Evolutionary conservation across 2,113 vertebrate genomes (phyloP).

Genomic region (Cephalophus harveyi): DNA sequence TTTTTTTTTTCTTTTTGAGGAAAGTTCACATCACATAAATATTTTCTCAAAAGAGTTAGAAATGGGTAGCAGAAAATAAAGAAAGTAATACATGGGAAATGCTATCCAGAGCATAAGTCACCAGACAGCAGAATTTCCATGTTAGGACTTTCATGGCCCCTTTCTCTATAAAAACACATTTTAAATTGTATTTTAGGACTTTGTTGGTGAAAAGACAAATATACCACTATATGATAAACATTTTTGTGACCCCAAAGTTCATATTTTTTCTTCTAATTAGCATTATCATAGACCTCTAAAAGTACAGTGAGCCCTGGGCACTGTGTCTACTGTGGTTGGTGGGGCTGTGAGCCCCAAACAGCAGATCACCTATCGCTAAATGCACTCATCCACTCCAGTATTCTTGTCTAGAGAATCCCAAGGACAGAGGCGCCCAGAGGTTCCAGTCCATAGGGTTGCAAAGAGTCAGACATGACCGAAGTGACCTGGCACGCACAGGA

Average conservation of each 20-base stretch:
- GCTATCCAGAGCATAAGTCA: neutral
- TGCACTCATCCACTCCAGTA: neutral
- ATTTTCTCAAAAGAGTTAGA: neutral
- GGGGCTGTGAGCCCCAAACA: neutral
- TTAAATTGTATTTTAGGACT: neutral
- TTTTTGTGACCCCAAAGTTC: neutral
- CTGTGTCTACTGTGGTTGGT: neutral
- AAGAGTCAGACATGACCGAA: neutral
- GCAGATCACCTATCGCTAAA: neutral
- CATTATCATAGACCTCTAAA: neutral
- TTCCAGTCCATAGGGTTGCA: neutral
- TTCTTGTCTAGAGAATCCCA: neutral
- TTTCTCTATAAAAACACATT: neutral
- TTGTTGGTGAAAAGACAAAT: neutral
- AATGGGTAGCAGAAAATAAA: neutral
- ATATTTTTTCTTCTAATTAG: neutral
- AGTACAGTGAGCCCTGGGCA: neutral
- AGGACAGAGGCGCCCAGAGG: neutral
- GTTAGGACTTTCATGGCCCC: neutral
- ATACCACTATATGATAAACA: neutral
- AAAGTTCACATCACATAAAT: neutral
- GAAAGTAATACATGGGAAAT: neutral
- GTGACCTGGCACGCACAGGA: neutral
- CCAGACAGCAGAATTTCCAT: rapidly evolving
- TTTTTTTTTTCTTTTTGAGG: neutral